These are phyloP conservation scores for Protonibea diacanthus DNA, from an alignment of 2,797 vertebrate genomes.

Conservation along the genomic window DNA sequence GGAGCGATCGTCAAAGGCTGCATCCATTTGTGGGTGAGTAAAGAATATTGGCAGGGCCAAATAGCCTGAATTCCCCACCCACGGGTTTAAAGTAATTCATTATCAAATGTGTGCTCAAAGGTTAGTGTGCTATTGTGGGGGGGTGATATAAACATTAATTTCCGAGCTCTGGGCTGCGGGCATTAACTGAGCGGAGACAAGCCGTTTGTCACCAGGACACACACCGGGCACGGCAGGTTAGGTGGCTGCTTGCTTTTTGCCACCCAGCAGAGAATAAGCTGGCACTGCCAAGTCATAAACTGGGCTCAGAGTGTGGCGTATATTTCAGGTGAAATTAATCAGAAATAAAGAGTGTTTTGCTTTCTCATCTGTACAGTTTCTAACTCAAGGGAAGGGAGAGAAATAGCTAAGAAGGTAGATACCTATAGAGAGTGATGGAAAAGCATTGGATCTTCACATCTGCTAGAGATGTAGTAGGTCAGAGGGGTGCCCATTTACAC, in stretches of 20 bases:
- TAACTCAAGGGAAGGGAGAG: slow-evolving; percentile 1
- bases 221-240: slow-evolving; percentile 78
- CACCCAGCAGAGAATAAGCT: slow-evolving; percentile 76
- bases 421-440: slow-evolving; percentile 58
- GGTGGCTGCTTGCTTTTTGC: slow-evolving; percentile 79
- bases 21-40: slow-evolving; percentile 63
- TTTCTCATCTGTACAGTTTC: slow-evolving; percentile 27
- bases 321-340: slow-evolving; percentile 66
- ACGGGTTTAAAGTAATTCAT: slow-evolving; percentile 78
- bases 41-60: slow-evolving; percentile 67
- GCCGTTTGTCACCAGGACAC: slow-evolving; percentile 83
- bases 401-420: slow-evolving; percentile 30
- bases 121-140: slow-evolving; percentile 78
- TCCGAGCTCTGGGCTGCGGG: slow-evolving; percentile 70
- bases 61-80: slow-evolving; percentile 72
- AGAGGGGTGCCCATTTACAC: slow-evolving; percentile 81
- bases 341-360: slow-evolving; percentile 25
- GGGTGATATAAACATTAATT: slow-evolving; percentile 85
- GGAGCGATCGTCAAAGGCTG: slow-evolving; percentile 32
- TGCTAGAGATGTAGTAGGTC: slow-evolving; percentile 73
- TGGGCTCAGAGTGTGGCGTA: slow-evolving; percentile 54
- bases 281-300: slow-evolving; percentile 71
- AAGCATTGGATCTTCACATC: slow-evolving; percentile 50
- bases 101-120: slow-evolving; percentile 87
- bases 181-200: slow-evolving; percentile 78